Base-by-base conservation (phyloP, 2,888 invertebrate genomes). In the Pediacus dermestoides region DNA sequence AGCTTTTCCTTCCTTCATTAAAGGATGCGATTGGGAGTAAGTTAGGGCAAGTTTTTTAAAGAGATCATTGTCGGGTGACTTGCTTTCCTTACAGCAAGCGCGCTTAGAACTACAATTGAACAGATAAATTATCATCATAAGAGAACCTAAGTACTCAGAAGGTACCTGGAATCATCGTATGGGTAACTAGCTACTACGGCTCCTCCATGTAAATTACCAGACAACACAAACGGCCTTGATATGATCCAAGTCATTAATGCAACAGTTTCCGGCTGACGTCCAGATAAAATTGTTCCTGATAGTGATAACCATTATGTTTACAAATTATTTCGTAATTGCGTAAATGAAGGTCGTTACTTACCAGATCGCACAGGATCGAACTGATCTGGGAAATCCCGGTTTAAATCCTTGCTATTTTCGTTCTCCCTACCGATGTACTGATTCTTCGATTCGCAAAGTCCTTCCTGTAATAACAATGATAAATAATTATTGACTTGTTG, bases 161-260 rank as follows among this genome's bases (percentile, higher is more conserved):
- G 53, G 46, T 72, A 87, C 88, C 75, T 76, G 9, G 85, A 83
- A 66, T 91, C 85, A 69, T 94, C 96, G 62, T 80, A 99, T 0
- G 99, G 99, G 71, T 96, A 99, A 67, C 96, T 97, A 34, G 95
- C 96, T 1, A 99, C 97, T 1, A 99, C 76, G 18, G 96, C 92
- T 2, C 95, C 95, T n/a, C 93, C 95, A 65, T 95, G 95, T 31
- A 95, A 75, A 69, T 95, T 96, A 1, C 88, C 94, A 0, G 94
- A 95, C 31, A 95, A 73, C 16, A 94, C 93, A 66, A 95, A 96
- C 36, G 90, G 91, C 57, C 86, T 81, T 7, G 79, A 77, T 36
- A 82, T 72, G 27, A 95, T 85, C 94, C 94, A 96, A 25, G 81
- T 78, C 77, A 94, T 93, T 54, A 94, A 73, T 2, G 91, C 89